Evolutionary conservation across 2,888 invertebrate species (phyloP).

Genomic region (Glyphotaelius pellucidus): DNA sequence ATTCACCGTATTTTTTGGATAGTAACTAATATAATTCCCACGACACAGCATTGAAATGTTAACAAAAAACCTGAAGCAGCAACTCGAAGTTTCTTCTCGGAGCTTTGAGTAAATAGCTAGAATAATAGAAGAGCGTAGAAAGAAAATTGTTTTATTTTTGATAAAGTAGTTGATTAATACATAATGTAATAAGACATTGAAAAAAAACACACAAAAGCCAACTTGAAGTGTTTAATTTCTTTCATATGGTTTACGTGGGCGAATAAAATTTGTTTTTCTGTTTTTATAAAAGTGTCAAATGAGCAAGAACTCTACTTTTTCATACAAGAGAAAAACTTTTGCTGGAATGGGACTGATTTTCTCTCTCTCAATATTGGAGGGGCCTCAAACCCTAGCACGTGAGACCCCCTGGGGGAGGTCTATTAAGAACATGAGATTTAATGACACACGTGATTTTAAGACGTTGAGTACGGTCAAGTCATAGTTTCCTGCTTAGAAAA

Average conservation of each 20-base stretch:
- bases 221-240: background rate
- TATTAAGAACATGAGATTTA: constrained; percentile 32
- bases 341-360: constrained; percentile 14
- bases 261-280: background rate
- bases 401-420: background rate
- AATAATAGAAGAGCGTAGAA: background rate
- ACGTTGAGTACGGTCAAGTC: constrained; percentile 37
- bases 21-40: too few relatives aligned
- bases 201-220: background rate
- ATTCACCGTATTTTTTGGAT: too few relatives aligned
- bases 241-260: background rate
- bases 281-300: constrained; percentile 30
- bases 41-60: background rate
- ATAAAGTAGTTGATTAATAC: background rate
- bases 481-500: background rate
- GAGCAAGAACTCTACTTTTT: background rate
- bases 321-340: background rate
- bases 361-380: background rate
- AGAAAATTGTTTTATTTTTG: background rate
- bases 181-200: background rate
- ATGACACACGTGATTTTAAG: constrained; percentile 39
- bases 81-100: background rate
- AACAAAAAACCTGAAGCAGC: background rate
- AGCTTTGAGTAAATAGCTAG: background rate
- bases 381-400: background rate